Evolutionary conservation across 2,113 vertebrate species (phyloP), one percentile per base, ranked within the genome.

Genomic region (Hystrix cristata): DNA sequence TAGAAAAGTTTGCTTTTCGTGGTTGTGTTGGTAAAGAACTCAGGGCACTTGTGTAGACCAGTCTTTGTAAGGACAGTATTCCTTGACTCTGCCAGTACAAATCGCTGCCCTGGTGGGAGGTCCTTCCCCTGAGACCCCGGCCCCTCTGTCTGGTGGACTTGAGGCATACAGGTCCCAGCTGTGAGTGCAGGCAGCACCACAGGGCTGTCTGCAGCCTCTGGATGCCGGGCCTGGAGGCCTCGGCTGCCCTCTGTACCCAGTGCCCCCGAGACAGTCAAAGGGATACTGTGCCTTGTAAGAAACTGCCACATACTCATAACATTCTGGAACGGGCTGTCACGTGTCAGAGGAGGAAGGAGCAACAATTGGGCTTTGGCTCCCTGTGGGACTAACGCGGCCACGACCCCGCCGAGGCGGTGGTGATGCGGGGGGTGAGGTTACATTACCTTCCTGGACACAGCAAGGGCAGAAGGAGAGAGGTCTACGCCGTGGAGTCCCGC

Each of bases 371-470:
- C 19, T 74, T 2, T 18, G 76, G 95, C 55, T 95, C 94, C 71
- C 97, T 94, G 94, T 88, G 57, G 95, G 93, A 84, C 98, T 92
- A 97, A 81, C 12, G 96, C 95, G 96, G 97, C 98, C 98, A 96
- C 10, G 53, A 97, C 97, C 99, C 98, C 98, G 16, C 97, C 60
- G 98, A 98, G 98, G 99, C 97, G 97, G 98, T 96, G 97, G 97
- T 98, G 95, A 97, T 23, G 60, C 87, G 93, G 89, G 81, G 1
- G 74, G 23, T 80, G 98, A 98, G 98, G 98, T 99, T 99, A 99
- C 99, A 29, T 99, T 99, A 99, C 99, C 99, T 99, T 99, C 99
- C 96, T 99, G 99, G 99, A 99, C 99, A 99, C 99, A 99, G 99
- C 99, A 99, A 99, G 99, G 99, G 99, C 99, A 99, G 99, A 99